Evolutionary conservation across 2,113 vertebrate species (phyloP).

Genomic region (Aphyosemion australe): DNA sequence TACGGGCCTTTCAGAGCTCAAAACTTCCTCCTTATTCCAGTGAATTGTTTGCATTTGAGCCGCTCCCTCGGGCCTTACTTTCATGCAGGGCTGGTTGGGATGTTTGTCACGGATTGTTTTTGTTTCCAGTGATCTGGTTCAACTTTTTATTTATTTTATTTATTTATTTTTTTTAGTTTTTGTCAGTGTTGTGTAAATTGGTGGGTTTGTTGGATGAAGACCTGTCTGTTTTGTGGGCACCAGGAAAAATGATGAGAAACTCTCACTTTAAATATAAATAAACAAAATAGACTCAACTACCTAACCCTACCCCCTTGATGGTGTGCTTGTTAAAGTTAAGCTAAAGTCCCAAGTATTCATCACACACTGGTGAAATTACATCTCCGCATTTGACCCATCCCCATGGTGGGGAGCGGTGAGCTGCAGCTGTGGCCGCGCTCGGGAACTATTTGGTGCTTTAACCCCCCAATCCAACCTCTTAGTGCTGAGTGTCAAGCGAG

Average conservation of each 20-base stretch:
- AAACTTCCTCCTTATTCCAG: constrained; percentile 29
- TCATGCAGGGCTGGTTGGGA: constrained; percentile 47
- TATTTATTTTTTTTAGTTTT: neutral
- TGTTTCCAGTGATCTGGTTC: constrained; percentile 58
- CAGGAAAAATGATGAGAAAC: constrained; percentile 36
- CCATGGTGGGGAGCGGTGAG: too few species aligned
- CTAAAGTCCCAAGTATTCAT: too few species aligned
- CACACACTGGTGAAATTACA: too few species aligned
- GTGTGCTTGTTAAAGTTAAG: too few species aligned
- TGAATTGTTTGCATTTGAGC: constrained; percentile 28
- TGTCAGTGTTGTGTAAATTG: constrained; percentile 32
- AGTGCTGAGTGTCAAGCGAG: too few species aligned
- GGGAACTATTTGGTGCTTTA: too few species aligned
- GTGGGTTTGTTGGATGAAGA: constrained; percentile 18
- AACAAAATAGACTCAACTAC: too few species aligned
- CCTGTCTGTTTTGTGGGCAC: constrained; percentile 21
- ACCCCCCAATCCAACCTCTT: too few species aligned
- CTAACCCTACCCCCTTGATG: too few species aligned
- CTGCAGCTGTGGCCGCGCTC: too few species aligned
- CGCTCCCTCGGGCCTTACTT: constrained; percentile 23
- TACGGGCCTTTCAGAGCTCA: constrained; percentile 28
- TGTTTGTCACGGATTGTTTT: constrained; percentile 64
- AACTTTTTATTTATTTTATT: constrained; percentile 26
- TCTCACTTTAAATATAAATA: neutral
- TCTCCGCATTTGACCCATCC: too few species aligned